Evolutionary conservation across 2,113 vertebrate genomes (phyloP), one percentile per base, ranked within the genome.

Genomic region (Platichthys flesus): DNA sequence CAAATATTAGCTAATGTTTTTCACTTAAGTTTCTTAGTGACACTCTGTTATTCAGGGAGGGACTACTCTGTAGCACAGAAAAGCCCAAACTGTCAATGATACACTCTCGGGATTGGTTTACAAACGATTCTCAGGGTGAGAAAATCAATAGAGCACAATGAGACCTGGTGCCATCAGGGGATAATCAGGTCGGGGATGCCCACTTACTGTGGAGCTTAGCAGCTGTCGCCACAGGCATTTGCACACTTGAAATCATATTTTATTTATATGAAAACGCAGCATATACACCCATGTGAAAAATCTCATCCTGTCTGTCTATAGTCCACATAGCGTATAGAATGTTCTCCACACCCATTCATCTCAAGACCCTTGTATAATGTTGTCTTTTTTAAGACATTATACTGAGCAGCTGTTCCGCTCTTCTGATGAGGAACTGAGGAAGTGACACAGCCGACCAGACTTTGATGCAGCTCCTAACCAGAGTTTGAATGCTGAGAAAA

Each of bases 361-460:
- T 31, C 64, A 52, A 13, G 14, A 45, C 9, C 20, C 15, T 15
- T 14, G 10, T 18, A 35, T 31, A 23, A 15, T 57, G n/a, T 23
- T 28, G 1, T 59, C 31, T 59, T 76, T 62, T 64, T 59, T 37
- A 64, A 76, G 57, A 76, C 21, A 56, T 20, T 6, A 18, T 26
- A 24, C 5, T 40, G 45, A 68, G 62, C 58, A 67, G 66, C 73
- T 83, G 81, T 71, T 87, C 49, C 55, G n/a, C 51, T 70, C 49
- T 69, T 42, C 55, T 52, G 20, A 82, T 71, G 85, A 85, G 87
- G 82, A 90, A 92, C 85, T 71, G 71, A 85, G 77, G 82, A 85
- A 90, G 86, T 90, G 82, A 90, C 74, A 71, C 59, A 23, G 69
- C 61, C 72, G 68, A 86, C 42, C 74, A 90, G 73, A 89, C 75